A percentile compares a stretch with the other conserved stretches of the same genome.
phyloP scores from a whole-genome alignment of 2,797 vertebrate genomes.

The Phalloptychus januarius region DNA sequence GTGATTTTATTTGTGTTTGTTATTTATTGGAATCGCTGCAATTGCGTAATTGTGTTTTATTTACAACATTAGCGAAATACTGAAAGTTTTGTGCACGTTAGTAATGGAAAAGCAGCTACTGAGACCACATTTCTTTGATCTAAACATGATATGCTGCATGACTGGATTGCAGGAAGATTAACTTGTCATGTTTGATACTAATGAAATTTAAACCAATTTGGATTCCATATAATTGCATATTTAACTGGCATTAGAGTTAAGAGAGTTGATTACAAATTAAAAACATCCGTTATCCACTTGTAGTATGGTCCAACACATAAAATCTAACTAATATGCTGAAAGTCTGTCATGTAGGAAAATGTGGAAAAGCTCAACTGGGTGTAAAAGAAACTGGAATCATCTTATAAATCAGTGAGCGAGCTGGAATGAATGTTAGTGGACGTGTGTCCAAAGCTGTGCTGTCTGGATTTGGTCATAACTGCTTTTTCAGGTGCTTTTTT shows the following conservation, averaged over 20 bases:
- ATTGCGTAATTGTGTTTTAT: too few species aligned
- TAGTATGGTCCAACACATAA: neutral
- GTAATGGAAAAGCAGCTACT: neutral
- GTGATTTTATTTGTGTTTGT: too few species aligned
- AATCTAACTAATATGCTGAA: neutral
- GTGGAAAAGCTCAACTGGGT: neutral
- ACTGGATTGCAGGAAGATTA: neutral
- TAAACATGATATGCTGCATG: neutral
- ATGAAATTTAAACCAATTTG: neutral
- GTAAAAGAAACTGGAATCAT: neutral
- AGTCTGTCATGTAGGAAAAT: neutral
- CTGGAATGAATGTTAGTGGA: neutral
- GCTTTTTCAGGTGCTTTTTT: slow-evolving; percentile 34
- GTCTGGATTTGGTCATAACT: neutral
- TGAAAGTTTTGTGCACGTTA: too few species aligned
- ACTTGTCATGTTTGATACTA: neutral
- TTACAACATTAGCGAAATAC: too few species aligned
- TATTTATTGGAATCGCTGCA: too few species aligned
- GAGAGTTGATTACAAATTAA: neutral
- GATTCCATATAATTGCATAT: neutral
- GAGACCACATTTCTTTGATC: neutral
- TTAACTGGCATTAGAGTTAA: neutral
- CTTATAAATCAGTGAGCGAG: neutral
- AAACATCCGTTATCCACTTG: neutral
- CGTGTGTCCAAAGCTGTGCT: neutral